Evolutionary conservation across 2,888 invertebrate species (phyloP).

Genomic region (Drosophila tripunctata): DNA sequence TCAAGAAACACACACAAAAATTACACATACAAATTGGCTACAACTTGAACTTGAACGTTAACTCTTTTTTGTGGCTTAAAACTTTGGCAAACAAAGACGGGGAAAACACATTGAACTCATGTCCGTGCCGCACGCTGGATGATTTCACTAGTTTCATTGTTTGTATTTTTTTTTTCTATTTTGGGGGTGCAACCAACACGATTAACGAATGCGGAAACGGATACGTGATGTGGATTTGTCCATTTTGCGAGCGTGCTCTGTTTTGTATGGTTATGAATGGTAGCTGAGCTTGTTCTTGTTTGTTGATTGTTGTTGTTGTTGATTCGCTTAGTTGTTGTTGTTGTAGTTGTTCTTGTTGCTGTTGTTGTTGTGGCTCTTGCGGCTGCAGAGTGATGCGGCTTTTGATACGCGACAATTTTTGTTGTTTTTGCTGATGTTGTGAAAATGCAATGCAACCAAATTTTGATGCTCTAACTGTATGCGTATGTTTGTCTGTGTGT

Average conservation of each 20-base stretch:
- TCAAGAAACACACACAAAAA: slow-evolving; percentile 48
- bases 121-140: slow-evolving; percentile 38
- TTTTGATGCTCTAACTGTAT: slow-evolving; percentile 32
- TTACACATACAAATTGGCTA: slow-evolving; percentile 65
- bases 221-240: slow-evolving; percentile 46
- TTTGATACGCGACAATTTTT: slow-evolving; percentile 36
- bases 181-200: slow-evolving; percentile 40
- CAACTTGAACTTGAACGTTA: neutral
- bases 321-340: slow-evolving; percentile 11
- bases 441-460: slow-evolving; percentile 44
- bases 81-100: slow-evolving; percentile 27
- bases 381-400: slow-evolving; percentile 51
- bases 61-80: slow-evolving; percentile 16
- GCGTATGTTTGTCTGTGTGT: slow-evolving; percentile 1
- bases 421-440: slow-evolving; percentile 22
- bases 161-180: neutral
- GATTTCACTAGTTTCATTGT: neutral
- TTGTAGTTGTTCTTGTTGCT: slow-evolving; percentile 16
- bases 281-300: slow-evolving; percentile 34
- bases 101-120: slow-evolving; percentile 48
- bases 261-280: slow-evolving; percentile 50
- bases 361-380: slow-evolving; percentile 29
- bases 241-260: slow-evolving; percentile 54
- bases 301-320: slow-evolving; percentile 29
- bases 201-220: slow-evolving; percentile 37